Evolutionary conservation across 2,113 vertebrate genomes (phyloP).

Genomic region (Trogon surrucura): DNA sequence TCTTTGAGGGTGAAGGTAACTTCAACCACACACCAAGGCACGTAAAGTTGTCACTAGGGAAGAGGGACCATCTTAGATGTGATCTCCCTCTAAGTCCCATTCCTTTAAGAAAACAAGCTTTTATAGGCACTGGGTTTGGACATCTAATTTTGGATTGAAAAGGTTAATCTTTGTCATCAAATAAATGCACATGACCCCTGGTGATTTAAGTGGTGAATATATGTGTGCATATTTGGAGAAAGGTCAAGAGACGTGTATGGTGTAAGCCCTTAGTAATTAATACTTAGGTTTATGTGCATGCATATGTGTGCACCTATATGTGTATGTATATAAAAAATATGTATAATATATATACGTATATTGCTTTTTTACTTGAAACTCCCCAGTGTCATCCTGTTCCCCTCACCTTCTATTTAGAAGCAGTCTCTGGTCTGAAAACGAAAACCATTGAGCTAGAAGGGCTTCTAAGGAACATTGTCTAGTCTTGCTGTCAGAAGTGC

Average conservation of each 20-base stretch:
- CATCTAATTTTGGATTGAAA: background rate
- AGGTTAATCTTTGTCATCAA: background rate
- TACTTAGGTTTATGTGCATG: background rate
- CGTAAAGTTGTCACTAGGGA: accelerated
- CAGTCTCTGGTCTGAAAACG: background rate
- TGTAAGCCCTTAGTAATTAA: background rate
- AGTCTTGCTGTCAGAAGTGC: background rate
- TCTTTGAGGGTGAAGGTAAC: background rate
- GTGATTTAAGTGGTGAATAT: background rate
- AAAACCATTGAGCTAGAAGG: background rate
- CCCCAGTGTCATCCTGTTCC: background rate
- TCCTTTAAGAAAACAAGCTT: background rate
- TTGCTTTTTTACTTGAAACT: background rate
- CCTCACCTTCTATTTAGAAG: background rate
- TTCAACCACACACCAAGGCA: background rate
- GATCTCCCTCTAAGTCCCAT: background rate
- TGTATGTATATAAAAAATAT: background rate
- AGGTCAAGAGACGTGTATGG: no score
- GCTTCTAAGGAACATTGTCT: background rate
- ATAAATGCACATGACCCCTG: background rate
- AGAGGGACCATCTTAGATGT: background rate
- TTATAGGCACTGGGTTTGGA: background rate
- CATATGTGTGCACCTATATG: background rate
- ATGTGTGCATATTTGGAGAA: background rate
- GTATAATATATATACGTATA: background rate